Base-by-base conservation (phyloP, 1,140 invertebrate species). In the Drosophila busckii region DNA sequence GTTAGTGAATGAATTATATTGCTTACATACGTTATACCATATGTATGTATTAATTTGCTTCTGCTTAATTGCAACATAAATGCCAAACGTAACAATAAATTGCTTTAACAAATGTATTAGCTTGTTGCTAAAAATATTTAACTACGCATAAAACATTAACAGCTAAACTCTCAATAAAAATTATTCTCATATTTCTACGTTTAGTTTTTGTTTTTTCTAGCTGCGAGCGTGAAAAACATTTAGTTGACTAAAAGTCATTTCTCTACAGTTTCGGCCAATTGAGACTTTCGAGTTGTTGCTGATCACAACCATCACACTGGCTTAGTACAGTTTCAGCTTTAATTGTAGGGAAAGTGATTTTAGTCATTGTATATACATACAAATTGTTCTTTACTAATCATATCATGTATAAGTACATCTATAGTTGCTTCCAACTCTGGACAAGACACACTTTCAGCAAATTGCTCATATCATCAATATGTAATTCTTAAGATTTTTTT, bases 381-480 rank as follows among this genome's bases (percentile, higher is more conserved):
- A n/a, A n/a, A n/a, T n/a, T 45, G 29, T 23, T 35, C 7, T 23
- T 13, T 37, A 37, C 23, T 52, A 19, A 41, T 20, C 32, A 46
- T 42, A 35, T 46, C 20, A 48, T 48, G 32, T 37, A 40, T 53
- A 49, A 54, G 52, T 68, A n/a, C n/a, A n/a, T 64, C 64, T 38
- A 73, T 73, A 68, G 44, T 64, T 80, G 45, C 68, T 67, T 73
- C 68, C 68, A 78, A 80, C 63, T 64, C 68, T 80, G 71, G 71
- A 78, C 68, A 78, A 78, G 71, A 78, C 71, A 78, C 71, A 80
- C 75, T 64, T 78, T 80, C 71, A 78, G 71, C 73, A 80, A 78
- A 80, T 80, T 73, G 75, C 75, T 70, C 53, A 78, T 64, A 68
- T 49, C 55, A 63, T 55, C 53, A 54, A 55, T 78, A 55, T 54